Evolutionary conservation across 1,140 invertebrate genomes (phyloP), one percentile per base, ranked within the genome.

Genomic region (Tetragonula clypearis): DNA sequence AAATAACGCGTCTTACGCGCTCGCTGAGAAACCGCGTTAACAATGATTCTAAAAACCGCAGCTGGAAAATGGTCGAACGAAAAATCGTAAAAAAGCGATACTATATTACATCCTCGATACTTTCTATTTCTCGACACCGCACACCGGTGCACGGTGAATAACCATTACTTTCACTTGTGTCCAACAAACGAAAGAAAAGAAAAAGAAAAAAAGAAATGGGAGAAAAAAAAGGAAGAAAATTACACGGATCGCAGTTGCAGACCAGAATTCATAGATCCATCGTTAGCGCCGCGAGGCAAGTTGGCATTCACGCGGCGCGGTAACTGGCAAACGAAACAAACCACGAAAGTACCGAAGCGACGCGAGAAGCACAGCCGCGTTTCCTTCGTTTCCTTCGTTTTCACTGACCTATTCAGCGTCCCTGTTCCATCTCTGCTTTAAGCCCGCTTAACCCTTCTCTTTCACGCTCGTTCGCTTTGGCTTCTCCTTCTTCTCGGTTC

Each of bases 1-100:
- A 78, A 84, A 84, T 71, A 84, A 84, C 62, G 56, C 19, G 55
- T 78, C 49, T n/a, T 9, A 79, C 30, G 60, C 71, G 66, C 14
- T 23, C 14, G 21, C 56, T 72, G 56, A 62, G 72, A 84, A 84
- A 71, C 62, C n/a, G 58, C 4, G 75, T 35, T 2, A 58, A 60
- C 35, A 53, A 41, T 21, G 12, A 14, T 69, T 41, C 30, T 55
- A 21, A 41, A 41, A 41, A 35, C n/a, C 26, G 69, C 35, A 21
- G 53, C 21, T 21, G 60, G 60, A 12, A 23, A 60, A 60, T 14
- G 30, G 17, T 41, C 14, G 49, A 74, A 73, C 26, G 49, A 26
- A 55, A 49, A 49, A 30, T 65, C 15, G 49, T 14, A 82, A 62
- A 75, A 23, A 74, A 72, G 30, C 41, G 11, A 26, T 49, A 41